A percentile compares a stretch with the other conserved stretches of the same genome.
Conservation (phyloP, 2,888 invertebrate species). For the Deilephila elpenor region DNA sequence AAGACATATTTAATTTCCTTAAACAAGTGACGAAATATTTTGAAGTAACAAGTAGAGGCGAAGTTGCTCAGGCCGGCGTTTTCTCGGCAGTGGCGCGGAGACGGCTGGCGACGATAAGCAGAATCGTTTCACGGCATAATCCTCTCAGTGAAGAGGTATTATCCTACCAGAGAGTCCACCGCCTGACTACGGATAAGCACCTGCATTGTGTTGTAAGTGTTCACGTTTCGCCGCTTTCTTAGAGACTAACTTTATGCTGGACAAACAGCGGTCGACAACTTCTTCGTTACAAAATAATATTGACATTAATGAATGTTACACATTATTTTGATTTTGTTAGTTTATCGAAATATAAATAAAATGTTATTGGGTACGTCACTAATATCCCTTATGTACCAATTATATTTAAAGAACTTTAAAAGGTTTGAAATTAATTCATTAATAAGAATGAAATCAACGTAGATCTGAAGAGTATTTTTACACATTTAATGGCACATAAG, state of each 20-base stretch:
- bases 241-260: conserved; percentile 40
- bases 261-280: neutral
- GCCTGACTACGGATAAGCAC: conserved; percentile 56
- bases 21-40: conserved; percentile 29
- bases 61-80: conserved; percentile 35
- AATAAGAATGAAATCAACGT: too few species aligned
- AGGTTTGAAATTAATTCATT: too few species aligned
- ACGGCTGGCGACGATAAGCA: conserved; percentile 57
- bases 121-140: conserved; percentile 62
- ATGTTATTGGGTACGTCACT: too few species aligned
- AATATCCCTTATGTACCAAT: too few species aligned
- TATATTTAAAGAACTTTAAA: too few species aligned
- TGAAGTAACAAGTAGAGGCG: conserved; percentile 13
- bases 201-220: conserved; percentile 57
- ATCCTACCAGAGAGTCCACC: conserved; percentile 57
- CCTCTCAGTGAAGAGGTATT: conserved; percentile 68
- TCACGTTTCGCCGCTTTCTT: conserved; percentile 50
- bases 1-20: conserved; percentile 31
- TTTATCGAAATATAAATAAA: too few species aligned
- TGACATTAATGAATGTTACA: neutral
- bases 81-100: conserved; percentile 47
- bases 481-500: too few species aligned
- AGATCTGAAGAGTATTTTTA: too few species aligned
- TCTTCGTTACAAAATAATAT: neutral
- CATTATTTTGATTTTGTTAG: too few species aligned